Conservation (phyloP, 64 coral and sea anemone species). For the Stichodactyla mertensii region DNA sequence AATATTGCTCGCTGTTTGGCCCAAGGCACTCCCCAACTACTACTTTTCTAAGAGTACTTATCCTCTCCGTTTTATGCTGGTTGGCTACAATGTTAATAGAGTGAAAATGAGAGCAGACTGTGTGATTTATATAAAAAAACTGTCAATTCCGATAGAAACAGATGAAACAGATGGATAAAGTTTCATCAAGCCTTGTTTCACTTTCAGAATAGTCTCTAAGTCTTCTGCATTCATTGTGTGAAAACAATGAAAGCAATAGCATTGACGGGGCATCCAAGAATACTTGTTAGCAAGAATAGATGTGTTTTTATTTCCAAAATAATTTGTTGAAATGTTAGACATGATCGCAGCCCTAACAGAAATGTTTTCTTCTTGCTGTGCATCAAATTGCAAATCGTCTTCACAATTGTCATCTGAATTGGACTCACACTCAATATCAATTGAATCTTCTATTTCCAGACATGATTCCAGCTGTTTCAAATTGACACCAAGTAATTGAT, state of each 20-base stretch:
- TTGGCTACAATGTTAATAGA: background rate
- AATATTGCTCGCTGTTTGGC: slow-evolving; percentile 33
- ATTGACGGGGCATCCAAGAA: slow-evolving; percentile 42
- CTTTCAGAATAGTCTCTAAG: slow-evolving; percentile 12
- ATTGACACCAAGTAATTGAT: too few relatives aligned
- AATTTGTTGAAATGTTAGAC: background rate
- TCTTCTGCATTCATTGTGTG: slow-evolving; percentile 15
- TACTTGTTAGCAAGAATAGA: slow-evolving; percentile 36
- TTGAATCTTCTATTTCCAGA: too few relatives aligned
- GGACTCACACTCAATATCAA: too few relatives aligned
- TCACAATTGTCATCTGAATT: background rate
- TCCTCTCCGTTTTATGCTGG: background rate
- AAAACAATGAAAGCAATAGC: slow-evolving; percentile 37
- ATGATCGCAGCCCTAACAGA: background rate
- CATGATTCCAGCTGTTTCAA: background rate
- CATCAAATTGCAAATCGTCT: too few relatives aligned
- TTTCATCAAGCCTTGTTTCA: slow-evolving; percentile 30
- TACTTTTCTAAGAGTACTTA: slow-evolving; percentile 21
- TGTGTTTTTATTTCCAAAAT: slow-evolving; percentile 6
- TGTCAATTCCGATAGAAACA: background rate
- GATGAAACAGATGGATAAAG: background rate
- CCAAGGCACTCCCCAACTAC: slow-evolving; percentile 41
- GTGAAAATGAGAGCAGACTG: background rate
- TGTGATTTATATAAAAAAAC: background rate
- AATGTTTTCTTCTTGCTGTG: background rate